Conservation (phyloP, 2,113 vertebrate genomes). For the Gallinago undulata region DNA sequence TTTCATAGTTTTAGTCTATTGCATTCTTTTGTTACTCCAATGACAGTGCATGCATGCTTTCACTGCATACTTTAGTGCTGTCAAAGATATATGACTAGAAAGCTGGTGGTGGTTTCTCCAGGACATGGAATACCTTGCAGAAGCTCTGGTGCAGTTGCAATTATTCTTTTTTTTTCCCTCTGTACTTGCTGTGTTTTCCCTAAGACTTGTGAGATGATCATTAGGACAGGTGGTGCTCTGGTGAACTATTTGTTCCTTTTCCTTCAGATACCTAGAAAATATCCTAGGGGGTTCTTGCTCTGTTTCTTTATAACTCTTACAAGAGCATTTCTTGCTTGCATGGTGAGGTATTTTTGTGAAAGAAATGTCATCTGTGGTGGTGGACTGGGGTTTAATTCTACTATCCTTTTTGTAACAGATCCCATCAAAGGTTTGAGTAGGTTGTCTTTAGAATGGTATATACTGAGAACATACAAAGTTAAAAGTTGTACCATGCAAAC, state of each 20-base stretch:
- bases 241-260: not conserved
- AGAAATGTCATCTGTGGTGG: not conserved
- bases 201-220: rapidly evolving
- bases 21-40: not conserved
- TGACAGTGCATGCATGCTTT: rapidly evolving
- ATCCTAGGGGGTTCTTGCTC: not conserved
- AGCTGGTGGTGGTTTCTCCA: not conserved
- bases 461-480: rapidly evolving
- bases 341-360: not conserved
- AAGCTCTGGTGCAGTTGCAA: not conserved
- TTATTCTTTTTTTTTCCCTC: not conserved
- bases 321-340: not conserved
- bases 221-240: not conserved
- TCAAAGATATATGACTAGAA: not conserved
- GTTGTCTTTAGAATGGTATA: not conserved
- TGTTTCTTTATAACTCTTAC: not conserved
- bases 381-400: not conserved
- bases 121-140: not conserved
- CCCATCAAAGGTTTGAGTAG: not conserved
- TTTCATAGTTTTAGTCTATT: not conserved
- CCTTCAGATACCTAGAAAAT: not conserved
- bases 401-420: rapidly evolving
- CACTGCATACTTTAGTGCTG: rapidly evolving
- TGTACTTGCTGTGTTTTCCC: not conserved
- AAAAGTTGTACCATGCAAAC: rapidly evolving